Percentiles rank a stretch among this genome's conserved stretches.
phyloP scores from a whole-genome alignment of 2,888 invertebrate genomes.

The Erynnis tages region DNA sequence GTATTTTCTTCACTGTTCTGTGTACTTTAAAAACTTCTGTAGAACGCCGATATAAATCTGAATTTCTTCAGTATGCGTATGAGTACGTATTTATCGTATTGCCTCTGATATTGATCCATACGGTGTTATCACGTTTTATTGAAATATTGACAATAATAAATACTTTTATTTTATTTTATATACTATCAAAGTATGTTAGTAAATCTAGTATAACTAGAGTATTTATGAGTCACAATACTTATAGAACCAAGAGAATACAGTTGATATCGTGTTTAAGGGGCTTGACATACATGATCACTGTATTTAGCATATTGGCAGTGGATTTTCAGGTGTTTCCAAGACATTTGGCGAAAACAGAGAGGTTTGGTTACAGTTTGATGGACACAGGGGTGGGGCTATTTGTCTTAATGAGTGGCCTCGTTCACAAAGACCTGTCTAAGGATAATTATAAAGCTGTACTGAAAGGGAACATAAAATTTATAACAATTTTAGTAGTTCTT shows the following conservation, averaged over 20 bases:
- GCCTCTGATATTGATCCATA: conserved; percentile 80
- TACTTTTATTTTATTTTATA: conserved; percentile 41
- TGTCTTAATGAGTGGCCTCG: conserved; percentile 89
- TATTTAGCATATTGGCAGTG: conserved; percentile 94
- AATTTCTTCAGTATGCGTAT: conserved; percentile 57
- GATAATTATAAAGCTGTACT: conserved; percentile 51
- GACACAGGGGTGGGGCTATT: conserved; percentile 97
- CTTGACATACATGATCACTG: conserved; percentile 87
- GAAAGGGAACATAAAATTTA: conserved; percentile 58
- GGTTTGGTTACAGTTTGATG: conserved; percentile 94
- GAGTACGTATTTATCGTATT: conserved; percentile 82
- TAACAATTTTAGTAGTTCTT: conserved; percentile 70
- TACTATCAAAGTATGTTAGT: conserved; percentile 10
- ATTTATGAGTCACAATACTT: conserved; percentile 40
- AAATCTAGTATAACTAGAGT: conserved; percentile 32
- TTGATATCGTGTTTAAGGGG: conserved; percentile 86
- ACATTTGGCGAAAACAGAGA: conserved; percentile 92
- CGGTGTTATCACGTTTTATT: conserved; percentile 67
- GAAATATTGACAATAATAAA: conserved; percentile 51
- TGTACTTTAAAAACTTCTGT: conserved; percentile 39
- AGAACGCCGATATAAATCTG: neutral
- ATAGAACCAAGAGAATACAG: conserved; percentile 44
- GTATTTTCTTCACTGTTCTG: conserved; percentile 64
- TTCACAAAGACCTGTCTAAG: conserved; percentile 72
- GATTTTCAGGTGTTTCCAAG: conserved; percentile 95